phyloP scores from a whole-genome alignment of 2,797 vertebrate genomes.

The Onychomys leucogaster region DNA sequence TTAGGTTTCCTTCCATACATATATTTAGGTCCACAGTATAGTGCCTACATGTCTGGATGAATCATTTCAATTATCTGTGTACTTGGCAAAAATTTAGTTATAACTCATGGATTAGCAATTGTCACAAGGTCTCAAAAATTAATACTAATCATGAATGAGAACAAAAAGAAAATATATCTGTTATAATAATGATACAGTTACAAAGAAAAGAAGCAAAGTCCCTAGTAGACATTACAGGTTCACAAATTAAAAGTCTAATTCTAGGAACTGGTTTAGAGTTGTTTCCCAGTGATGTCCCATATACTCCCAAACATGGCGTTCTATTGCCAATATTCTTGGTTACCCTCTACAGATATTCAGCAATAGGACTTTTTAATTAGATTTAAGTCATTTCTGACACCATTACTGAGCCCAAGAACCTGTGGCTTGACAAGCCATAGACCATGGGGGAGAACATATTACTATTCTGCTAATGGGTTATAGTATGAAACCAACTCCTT shows the following conservation, averaged over 20 bases:
- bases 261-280: background rate
- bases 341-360: background rate
- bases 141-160: background rate
- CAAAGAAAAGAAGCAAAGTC: background rate
- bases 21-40: background rate
- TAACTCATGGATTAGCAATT: background rate
- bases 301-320: background rate
- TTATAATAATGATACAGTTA: background rate
- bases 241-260: background rate
- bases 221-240: background rate
- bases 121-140: background rate
- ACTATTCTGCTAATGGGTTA: background rate
- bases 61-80: background rate
- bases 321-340: background rate
- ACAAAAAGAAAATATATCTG: background rate
- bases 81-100: background rate
- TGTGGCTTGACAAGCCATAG: background rate
- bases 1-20: background rate
- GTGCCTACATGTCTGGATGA: background rate
- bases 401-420: background rate
- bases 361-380: background rate
- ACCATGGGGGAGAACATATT: background rate
- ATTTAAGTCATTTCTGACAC: background rate
- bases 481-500: background rate
- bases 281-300: background rate